Evolutionary conservation across 2,888 invertebrate genomes (phyloP).

Genomic region (Tubulanus polymorphus): DNA sequence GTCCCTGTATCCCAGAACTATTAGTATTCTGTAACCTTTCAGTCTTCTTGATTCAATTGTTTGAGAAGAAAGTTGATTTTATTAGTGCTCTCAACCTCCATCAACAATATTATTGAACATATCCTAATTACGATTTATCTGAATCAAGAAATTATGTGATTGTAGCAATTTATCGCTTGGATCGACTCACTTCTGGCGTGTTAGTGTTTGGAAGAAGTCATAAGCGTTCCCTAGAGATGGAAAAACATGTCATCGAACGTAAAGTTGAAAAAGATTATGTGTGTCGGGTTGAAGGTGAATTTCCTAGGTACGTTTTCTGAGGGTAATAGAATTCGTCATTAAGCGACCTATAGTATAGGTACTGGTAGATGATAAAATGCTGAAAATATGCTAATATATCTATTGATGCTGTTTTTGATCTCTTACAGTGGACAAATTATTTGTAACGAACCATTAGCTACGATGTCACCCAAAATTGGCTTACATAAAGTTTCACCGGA

Average conservation of each 20-base stretch:
- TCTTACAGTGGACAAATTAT: slow-evolving; percentile 70
- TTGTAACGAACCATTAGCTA: slow-evolving; percentile 86
- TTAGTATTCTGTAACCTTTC: no score
- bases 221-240: slow-evolving; percentile 90
- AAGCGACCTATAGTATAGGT: no score
- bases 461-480: slow-evolving; percentile 92
- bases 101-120: no score
- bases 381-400: no score
- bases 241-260: slow-evolving; percentile 86
- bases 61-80: no score
- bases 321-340: no score
- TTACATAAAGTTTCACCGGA: slow-evolving; percentile 74
- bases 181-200: slow-evolving; percentile 92
- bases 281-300: slow-evolving; percentile 46
- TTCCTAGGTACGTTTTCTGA: slow-evolving; percentile 50
- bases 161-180: slow-evolving; percentile 82
- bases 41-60: no score
- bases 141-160: no score
- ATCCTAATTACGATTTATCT: no score
- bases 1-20: no score
- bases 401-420: slow-evolving; percentile 2
- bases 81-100: no score
- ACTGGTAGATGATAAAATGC: no score
- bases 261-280: slow-evolving; percentile 73
- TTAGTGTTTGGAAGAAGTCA: slow-evolving; percentile 89